Conservation (phyloP, 2,113 vertebrate genomes). For the Bombycilla garrulus region DNA sequence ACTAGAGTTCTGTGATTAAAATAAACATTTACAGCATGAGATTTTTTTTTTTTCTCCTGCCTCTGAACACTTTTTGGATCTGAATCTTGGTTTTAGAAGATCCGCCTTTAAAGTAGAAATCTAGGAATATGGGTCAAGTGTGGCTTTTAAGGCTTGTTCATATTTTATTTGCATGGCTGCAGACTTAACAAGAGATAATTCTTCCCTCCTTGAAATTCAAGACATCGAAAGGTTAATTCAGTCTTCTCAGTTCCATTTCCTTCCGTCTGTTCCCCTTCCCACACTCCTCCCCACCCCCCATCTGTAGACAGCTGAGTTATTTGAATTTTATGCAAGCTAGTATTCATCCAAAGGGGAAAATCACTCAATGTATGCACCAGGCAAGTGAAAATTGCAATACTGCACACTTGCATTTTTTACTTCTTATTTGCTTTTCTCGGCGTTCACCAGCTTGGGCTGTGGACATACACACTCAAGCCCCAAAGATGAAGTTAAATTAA, state of each 20-base stretch:
- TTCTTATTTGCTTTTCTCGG: neutral
- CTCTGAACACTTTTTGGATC: neutral
- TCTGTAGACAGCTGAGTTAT: slow-evolving; percentile 54
- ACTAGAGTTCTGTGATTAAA: slow-evolving; percentile 29
- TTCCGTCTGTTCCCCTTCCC: slow-evolving; percentile 67
- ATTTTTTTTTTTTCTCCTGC: neutral
- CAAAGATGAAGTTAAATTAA: neutral
- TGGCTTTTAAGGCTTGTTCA: neutral
- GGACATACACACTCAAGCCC: neutral
- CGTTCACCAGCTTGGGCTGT: neutral
- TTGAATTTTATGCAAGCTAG: slow-evolving; percentile 59
- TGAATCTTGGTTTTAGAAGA: neutral
- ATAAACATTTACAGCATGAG: slow-evolving; percentile 17
- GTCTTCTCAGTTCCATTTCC: slow-evolving; percentile 66
- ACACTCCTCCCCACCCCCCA: slow-evolving; percentile 25
- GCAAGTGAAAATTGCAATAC: neutral
- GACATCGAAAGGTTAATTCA: slow-evolving; percentile 64
- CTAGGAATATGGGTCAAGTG: slow-evolving; percentile 12
- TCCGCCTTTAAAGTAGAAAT: slow-evolving; percentile 9
- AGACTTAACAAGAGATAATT: slow-evolving; percentile 36
- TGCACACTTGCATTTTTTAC: neutral
- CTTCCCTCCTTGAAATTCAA: slow-evolving; percentile 58
- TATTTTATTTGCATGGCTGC: slow-evolving; percentile 35
- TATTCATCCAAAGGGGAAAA: slow-evolving; percentile 37
- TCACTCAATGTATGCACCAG: neutral